Evolutionary conservation across 2,113 vertebrate species (phyloP), one percentile per base, ranked within the genome.

Genomic region (Gallinago media): DNA sequence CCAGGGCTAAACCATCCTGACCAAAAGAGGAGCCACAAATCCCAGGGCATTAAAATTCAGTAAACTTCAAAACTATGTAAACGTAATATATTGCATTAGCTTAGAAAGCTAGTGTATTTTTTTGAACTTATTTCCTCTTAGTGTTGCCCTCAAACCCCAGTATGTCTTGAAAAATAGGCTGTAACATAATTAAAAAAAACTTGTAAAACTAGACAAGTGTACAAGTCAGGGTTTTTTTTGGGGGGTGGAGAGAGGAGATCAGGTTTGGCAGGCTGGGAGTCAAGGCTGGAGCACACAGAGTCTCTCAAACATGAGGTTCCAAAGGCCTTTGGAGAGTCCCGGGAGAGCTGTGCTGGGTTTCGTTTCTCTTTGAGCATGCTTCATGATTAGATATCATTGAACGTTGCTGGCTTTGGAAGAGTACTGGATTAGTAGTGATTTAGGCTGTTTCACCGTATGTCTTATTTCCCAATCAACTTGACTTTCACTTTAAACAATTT

Each of bases 11-110:
- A 86, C 44, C 54, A 62, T 59, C n/a, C 49, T 71, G 71, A 32
- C 73, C 84, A 82, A 77, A 91, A 91, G 40, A 68, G 31, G n/a
- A 92, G 32, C 85, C 76, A 50, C 80, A 96, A 92, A 89, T 92
- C 91, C 88, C 92, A 79, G 71, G 27, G 47, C 38, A 73, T 20
- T 92, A 72, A 70, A 88, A 89, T 83, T 83, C 85, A 78, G 56
- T 81, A 67, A 88, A 89, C 40, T 68, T 93, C 15, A 67, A 78
- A 81, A 75, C 84, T 77, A 65, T 54, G 40, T 91, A 72, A 61
- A 54, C 1, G 3, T 58, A 38, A 18, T 52, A n/a, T 68, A 52
- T 66, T 84, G 78, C 72, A 74, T 92, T 91, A 84, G 8, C 54
- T 91, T 36, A 42, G 44, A 15, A 38, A 81, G 49, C n/a, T 66